phyloP scores from a whole-genome alignment of 2,888 invertebrate species.

The Tetragonula carbonaria region DNA sequence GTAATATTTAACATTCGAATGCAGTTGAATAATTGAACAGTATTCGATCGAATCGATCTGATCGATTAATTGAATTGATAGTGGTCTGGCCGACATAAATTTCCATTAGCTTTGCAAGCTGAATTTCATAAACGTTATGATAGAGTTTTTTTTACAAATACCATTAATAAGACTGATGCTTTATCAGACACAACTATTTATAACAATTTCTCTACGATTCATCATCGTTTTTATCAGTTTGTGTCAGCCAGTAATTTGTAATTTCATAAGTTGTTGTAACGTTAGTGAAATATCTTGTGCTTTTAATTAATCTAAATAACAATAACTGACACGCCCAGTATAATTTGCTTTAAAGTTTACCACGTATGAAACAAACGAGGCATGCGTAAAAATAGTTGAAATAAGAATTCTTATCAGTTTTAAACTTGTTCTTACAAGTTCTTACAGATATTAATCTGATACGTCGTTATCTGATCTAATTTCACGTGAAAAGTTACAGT shows the following conservation, averaged over 20 bases:
- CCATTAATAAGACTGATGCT: slow-evolving; percentile 63
- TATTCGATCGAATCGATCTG: too few species aligned
- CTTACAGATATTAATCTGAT: neutral
- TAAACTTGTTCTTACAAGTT: too few species aligned
- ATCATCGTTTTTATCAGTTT: neutral
- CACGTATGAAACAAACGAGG: neutral
- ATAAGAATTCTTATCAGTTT: neutral
- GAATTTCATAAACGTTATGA: slow-evolving; percentile 36
- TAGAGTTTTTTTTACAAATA: slow-evolving; percentile 52
- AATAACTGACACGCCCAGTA: neutral
- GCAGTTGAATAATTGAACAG: neutral
- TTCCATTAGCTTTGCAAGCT: slow-evolving; percentile 46
- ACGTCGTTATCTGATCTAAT: neutral
- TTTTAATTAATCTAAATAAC: neutral
- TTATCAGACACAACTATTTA: slow-evolving; percentile 29
- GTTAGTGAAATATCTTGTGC: neutral
- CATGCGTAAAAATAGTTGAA: neutral
- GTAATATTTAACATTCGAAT: slow-evolving; percentile 7
- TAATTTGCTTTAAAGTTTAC: neutral
- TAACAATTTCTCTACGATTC: neutral
- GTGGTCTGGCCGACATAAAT: slow-evolving; percentile 31
- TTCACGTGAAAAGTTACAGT: neutral
- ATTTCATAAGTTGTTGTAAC: neutral
- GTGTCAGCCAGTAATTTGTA: slow-evolving; percentile 3
- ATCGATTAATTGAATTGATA: slow-evolving; percentile 23